phyloP scores from a whole-genome alignment of 1,140 invertebrate species.

The Coboldia fuscipes region DNA sequence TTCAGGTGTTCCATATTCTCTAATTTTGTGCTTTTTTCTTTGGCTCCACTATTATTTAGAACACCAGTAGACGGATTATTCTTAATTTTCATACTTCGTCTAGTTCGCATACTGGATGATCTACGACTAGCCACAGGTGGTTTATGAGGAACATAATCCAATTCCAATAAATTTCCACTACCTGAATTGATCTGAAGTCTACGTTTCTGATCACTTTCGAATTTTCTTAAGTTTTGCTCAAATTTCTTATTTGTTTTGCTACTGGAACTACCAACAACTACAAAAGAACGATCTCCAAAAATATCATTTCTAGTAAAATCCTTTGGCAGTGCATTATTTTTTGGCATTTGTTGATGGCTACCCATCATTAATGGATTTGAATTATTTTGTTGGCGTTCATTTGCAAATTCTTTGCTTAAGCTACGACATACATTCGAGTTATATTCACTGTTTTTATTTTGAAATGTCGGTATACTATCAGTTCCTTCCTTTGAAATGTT shows the following conservation, averaged over 20 bases:
- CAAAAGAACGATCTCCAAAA: slow-evolving; percentile 2
- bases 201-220: slow-evolving; percentile 8
- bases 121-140: slow-evolving; percentile 25
- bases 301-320: not conserved
- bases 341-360: not conserved
- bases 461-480: no score
- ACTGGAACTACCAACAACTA: slow-evolving; percentile 3
- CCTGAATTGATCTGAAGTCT: not conserved
- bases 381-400: slow-evolving; percentile 14
- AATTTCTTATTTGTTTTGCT: slow-evolving; percentile 22
- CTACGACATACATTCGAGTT: slow-evolving; percentile 18
- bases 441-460: slow-evolving; percentile 19
- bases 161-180: slow-evolving; percentile 20
- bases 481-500: slow-evolving; percentile 1
- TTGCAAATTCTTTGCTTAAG: slow-evolving; percentile 18
- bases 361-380: slow-evolving; percentile 12
- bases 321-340: not conserved
- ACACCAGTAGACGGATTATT: slow-evolving; percentile 18
- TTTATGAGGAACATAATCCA: slow-evolving; percentile 32
- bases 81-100: slow-evolving; percentile 9
- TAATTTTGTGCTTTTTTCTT: slow-evolving; percentile 18
- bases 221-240: slow-evolving; percentile 29
- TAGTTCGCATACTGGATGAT: slow-evolving; percentile 17
- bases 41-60: slow-evolving; percentile 24
- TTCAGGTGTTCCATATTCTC: not conserved